Conservation (phyloP, 2,888 invertebrate genomes). For the Barypeithes pellucidus region DNA sequence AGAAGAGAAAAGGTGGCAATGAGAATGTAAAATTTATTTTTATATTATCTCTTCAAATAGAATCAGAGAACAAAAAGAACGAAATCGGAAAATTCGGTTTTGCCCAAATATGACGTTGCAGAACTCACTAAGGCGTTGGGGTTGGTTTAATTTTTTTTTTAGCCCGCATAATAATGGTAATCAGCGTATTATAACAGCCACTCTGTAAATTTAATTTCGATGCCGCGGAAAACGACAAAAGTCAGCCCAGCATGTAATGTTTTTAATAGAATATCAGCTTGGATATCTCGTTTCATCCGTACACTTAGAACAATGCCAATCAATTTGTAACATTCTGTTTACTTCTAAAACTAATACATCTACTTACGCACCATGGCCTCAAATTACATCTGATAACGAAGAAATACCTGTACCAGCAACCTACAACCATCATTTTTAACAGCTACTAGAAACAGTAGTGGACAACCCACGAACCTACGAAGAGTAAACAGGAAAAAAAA, state of each 20-base stretch:
- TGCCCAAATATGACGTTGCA: too few relatives aligned
- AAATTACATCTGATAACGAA: constrained; percentile 42
- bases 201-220: too few relatives aligned
- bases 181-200: too few relatives aligned
- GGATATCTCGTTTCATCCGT: background rate
- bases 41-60: too few relatives aligned
- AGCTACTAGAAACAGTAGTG: constrained; percentile 46
- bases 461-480: constrained; percentile 41
- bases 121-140: too few relatives aligned
- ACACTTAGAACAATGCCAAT: constrained; percentile 22
- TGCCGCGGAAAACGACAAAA: too few relatives aligned
- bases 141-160: too few relatives aligned
- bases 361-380: constrained; percentile 37
- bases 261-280: background rate
- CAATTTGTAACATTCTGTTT: constrained; percentile 43
- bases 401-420: constrained; percentile 35
- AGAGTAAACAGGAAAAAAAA: constrained; percentile 29
- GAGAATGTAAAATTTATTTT: too few relatives aligned
- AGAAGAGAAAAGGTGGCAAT: too few relatives aligned
- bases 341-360: constrained; percentile 39
- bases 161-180: too few relatives aligned
- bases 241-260: background rate
- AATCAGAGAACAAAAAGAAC: too few relatives aligned
- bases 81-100: too few relatives aligned
- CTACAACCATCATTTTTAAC: constrained; percentile 42